Evolutionary conservation across 2,888 invertebrate genomes (phyloP).

Genomic region (Mythimna albipuncta): DNA sequence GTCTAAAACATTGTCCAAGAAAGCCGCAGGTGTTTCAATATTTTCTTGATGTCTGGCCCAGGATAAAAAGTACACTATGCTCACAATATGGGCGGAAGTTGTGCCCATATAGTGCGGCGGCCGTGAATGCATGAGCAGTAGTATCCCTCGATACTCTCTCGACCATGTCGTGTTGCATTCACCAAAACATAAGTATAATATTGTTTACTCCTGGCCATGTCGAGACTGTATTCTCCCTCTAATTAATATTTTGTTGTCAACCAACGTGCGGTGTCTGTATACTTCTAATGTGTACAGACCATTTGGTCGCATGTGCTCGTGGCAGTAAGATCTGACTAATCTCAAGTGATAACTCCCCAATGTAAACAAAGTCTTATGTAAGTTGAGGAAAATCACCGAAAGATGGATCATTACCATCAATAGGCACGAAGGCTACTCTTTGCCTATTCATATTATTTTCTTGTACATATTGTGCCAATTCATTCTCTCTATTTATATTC

Average conservation of each 20-base stretch:
- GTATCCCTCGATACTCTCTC: conserved; percentile 27
- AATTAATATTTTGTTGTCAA: conserved; percentile 30
- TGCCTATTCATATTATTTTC: conserved; percentile 25
- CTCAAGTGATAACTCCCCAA: neutral
- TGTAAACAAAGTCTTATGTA: too few species aligned
- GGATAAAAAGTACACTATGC: too few species aligned
- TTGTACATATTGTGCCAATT: conserved; percentile 34
- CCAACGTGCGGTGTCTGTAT: neutral
- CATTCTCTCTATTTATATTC: conserved; percentile 30
- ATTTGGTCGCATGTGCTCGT: too few species aligned
- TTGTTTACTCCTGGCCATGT: conserved; percentile 26
- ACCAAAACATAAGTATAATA: conserved; percentile 33
- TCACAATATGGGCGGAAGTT: too few species aligned
- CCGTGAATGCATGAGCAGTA: conserved; percentile 22
- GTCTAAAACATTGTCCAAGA: too few species aligned
- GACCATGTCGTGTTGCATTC: conserved; percentile 20
- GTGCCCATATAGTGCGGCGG: conserved; percentile 6
- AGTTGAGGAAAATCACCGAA: neutral
- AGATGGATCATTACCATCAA: conserved; percentile 19
- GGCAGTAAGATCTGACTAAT: too few species aligned
- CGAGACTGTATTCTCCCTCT: conserved; percentile 26
- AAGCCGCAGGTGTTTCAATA: neutral
- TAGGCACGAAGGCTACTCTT: conserved; percentile 27
- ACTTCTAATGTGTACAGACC: too few species aligned
- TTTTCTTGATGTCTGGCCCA: too few species aligned